Evolutionary conservation across 2,113 vertebrate genomes (phyloP), one percentile per base, ranked within the genome.

Genomic region (Clupea harengus): DNA sequence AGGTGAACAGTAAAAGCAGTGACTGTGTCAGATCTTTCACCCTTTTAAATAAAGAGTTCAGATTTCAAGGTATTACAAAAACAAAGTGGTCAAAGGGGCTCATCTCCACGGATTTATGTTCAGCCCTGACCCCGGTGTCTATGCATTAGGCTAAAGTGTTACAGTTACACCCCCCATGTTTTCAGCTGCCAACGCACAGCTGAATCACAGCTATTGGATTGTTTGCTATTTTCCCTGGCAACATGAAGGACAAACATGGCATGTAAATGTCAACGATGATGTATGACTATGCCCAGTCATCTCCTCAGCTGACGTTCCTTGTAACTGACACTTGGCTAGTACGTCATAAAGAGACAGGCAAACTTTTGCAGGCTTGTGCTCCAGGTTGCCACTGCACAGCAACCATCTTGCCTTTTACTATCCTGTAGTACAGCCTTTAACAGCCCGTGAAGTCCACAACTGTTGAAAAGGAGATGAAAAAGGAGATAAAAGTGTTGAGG

Each of bases 251-350:
- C 25, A 75, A 39, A 75, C 25, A 28, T 75, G 67, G 72, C 72
- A 15, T 78, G 72, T 78, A 78, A 78, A 78, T 78, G 72, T 78
- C 72, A 78, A 11, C 25, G 11, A 18, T 78, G 72, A 78, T 78
- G 28, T 78, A 78, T 78, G 72, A 78, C 28, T 5, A 78, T 78
- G 72, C 72, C 72, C 72, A 78, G 72, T 39, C 72, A 32, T 78
- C 72, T 78, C 25, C 22, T 78, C 32, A 78, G 4, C 72, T 10
- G 72, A 78, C 72, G 72, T 11, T 78, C 72, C 72, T 39, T 15
- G 11, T 78, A 78, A 78, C 72, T 32, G 72, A 44, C 28, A 78
- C 72, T 78, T 39, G 72, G 28, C 28, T 78, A 78, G 2, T 17
- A 39, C 67, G 17, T 78, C 9, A 32, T 39, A 78, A 78, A 39